Base-by-base conservation (phyloP, 1,140 invertebrate species). In the Orchestia grillus region DNA sequence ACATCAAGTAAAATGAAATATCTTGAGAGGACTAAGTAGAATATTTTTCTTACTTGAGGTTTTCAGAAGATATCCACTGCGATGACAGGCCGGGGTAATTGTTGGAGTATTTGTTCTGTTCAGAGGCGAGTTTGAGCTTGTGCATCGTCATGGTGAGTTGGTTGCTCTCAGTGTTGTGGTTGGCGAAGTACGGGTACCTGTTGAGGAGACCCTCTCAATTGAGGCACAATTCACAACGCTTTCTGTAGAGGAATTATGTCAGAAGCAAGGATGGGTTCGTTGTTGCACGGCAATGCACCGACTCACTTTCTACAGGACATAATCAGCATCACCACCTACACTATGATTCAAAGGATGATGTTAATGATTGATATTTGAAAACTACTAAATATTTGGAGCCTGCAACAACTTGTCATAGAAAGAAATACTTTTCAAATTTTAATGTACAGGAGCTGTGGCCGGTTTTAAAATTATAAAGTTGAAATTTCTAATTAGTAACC, bases 121-220 rank as follows among this genome's bases (percentile, higher is more conserved):
- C 96, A 0, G 96, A 90, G n/a, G 87, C 90, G 42, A 95, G 43
- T 41, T 96, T 96, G 45, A 91, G 43, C 47, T 96, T 96, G 44
- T 57, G 47, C 96, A 96, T 96, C 23, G 96, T 91, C 87, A 91
- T 62, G 44, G 62, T 44, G 42, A 96, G 88, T 45, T 96, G 87
- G 41, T 87, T 87, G 47, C 90, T 91, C 44, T 96, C 96, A 41
- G 90, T 91, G 45, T 96, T 96, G 88, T 96, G 96, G 45, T 96
- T 96, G 36, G 96, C 87, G 45, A 96, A 96, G 44, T 96, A 96
- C 23, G 96, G 96, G 90, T 96, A 91, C 87, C 96, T 96, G 44
- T 36, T 28, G 62, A 77, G 28, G 28, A 77, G 62, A 77, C 62
- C 11, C 3, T 23, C 62, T 77, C 19, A 53, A 15, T 11, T 47